These are phyloP conservation scores for Eupeodes corollae DNA, from an alignment of 1,140 invertebrate species.

Conservation along the genomic window DNA sequence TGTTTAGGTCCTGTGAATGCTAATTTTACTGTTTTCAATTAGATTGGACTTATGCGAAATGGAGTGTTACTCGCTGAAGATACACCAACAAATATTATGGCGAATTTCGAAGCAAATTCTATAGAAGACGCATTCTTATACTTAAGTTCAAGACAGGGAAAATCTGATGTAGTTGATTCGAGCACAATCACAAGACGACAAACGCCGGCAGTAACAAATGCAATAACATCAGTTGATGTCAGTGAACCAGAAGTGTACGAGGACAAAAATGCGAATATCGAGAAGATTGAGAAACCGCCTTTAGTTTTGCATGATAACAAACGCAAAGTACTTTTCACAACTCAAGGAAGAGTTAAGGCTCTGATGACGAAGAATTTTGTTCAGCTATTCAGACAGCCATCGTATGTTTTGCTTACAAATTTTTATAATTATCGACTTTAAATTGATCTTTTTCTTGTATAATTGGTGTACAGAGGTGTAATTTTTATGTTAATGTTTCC, in stretches of 20 bases:
- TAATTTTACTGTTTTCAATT: constrained; percentile 1
- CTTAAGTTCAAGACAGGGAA: constrained; percentile 51
- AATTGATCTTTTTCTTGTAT: constrained; percentile 1
- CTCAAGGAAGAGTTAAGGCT: constrained; percentile 31
- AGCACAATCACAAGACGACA: constrained; percentile 14
- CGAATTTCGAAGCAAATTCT: constrained; percentile 49
- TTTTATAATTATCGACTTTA: background rate
- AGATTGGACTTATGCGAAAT: constrained; percentile 83
- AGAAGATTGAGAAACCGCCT: constrained; percentile 14
- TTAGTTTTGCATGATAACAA: constrained; percentile 21
- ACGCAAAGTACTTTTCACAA: constrained; percentile 29
- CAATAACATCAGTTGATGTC: constrained; percentile 18
- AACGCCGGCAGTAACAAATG: constrained; percentile 8
- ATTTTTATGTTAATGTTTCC: constrained; percentile 74
- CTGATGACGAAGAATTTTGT: constrained; percentile 48
- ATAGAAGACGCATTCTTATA: constrained; percentile 65
- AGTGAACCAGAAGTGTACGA: constrained; percentile 15
- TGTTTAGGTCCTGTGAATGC: background rate
- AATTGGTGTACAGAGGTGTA: constrained; percentile 52
- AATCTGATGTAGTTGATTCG: constrained; percentile 24
- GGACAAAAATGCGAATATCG: constrained; percentile 3
- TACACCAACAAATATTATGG: constrained; percentile 55
- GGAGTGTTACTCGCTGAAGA: constrained; percentile 79
- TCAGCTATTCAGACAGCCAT: constrained; percentile 53
- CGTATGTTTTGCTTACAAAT: constrained; percentile 39